These are phyloP conservation scores for Machaerirhynchus nigripectus DNA, from an alignment of 2,113 vertebrate species.

Conservation along the genomic window DNA sequence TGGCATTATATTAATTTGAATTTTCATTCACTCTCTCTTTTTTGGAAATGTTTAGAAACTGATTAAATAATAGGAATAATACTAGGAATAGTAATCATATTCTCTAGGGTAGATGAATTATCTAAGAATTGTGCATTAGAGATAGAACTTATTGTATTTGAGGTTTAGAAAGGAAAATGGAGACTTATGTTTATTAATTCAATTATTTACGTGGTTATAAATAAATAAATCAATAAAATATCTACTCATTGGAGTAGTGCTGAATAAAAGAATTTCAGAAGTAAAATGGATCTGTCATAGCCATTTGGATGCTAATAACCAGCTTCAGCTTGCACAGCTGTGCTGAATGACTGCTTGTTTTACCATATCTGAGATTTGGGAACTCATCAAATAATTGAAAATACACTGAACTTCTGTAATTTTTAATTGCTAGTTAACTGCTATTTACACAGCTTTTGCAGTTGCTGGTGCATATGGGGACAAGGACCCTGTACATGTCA, in stretches of 20 bases:
- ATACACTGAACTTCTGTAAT: not conserved
- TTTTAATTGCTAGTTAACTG: conserved; percentile 7
- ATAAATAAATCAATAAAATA: conserved; percentile 33
- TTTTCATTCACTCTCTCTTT: not conserved
- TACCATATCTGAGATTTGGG: not conserved
- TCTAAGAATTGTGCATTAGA: not conserved
- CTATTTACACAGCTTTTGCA: not conserved
- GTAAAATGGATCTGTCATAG: not conserved
- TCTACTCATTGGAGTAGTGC: not conserved
- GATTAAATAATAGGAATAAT: conserved; percentile 1
- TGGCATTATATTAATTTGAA: not conserved
- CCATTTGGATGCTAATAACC: conserved; percentile 2
- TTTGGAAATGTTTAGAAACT: not conserved
- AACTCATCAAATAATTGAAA: not conserved
- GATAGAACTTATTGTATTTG: not conserved
- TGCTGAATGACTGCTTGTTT: not conserved
- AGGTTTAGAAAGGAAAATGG: not conserved
- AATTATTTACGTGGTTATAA: conserved; percentile 50
- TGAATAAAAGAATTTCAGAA: conserved; percentile 7
- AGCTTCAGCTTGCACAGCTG: not conserved
- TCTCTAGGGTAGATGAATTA: not conserved
- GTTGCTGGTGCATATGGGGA: not conserved
- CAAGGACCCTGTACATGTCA: not conserved
- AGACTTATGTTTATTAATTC: conserved; percentile 11
- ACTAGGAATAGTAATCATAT: not conserved